These are phyloP conservation scores for Probaryconus sp. DNA, from an alignment of 1,140 invertebrate genomes.

Conservation along the genomic window DNA sequence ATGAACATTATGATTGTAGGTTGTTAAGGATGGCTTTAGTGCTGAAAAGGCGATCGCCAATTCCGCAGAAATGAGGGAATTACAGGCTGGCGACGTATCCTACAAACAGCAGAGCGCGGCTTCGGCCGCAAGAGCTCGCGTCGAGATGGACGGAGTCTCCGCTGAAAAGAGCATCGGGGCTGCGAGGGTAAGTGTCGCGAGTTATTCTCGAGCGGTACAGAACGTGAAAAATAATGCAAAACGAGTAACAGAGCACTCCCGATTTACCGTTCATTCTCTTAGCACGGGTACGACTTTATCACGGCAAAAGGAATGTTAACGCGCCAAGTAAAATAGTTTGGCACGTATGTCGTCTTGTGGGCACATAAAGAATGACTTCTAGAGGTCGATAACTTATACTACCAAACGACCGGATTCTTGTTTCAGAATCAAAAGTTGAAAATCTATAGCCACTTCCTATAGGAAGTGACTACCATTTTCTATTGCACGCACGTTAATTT, in stretches of 20 bases:
- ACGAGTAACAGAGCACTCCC: neutral
- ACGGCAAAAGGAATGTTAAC: neutral
- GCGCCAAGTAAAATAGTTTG: neutral
- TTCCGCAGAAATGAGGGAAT: slow-evolving; percentile 86
- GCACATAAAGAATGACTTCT: neutral
- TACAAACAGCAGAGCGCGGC: slow-evolving; percentile 86
- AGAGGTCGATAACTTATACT: neutral
- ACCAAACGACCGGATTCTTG: neutral
- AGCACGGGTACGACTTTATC: neutral
- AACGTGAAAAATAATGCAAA: slow-evolving; percentile 12
- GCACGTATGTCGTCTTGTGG: neutral
- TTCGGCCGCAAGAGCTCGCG: slow-evolving; percentile 80
- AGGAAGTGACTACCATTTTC: too few relatives aligned
- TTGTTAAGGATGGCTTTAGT: slow-evolving; percentile 89
- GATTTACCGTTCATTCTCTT: neutral
- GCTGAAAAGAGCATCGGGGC: slow-evolving; percentile 86
- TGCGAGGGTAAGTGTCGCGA: slow-evolving; percentile 81
- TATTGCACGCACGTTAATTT: too few relatives aligned
- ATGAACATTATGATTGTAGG: too few relatives aligned
- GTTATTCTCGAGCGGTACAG: slow-evolving; percentile 19
- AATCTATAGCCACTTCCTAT: too few relatives aligned
- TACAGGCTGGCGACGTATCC: slow-evolving; percentile 88
- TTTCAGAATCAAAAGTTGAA: too few relatives aligned
- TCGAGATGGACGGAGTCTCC: slow-evolving; percentile 87
- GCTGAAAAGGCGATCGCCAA: slow-evolving; percentile 88